Conservation (phyloP, 2,888 invertebrate species). For the Diaphora mendica region DNA sequence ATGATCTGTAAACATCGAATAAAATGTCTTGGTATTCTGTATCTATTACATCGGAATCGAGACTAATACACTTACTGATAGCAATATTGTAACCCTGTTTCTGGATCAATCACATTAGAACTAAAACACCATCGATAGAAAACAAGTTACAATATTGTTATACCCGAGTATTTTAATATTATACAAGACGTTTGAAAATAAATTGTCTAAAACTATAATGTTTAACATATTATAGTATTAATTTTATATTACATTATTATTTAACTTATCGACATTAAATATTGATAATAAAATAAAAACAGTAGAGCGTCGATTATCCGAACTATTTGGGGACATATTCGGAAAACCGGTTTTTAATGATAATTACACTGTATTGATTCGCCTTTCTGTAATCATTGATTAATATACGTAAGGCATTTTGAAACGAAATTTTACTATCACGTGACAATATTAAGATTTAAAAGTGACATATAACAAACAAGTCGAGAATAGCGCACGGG, state of each 20-base stretch:
- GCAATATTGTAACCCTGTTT: constrained; percentile 6
- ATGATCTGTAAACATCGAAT: background rate
- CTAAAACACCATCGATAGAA: background rate
- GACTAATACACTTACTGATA: background rate
- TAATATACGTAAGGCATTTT: no score
- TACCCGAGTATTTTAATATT: background rate
- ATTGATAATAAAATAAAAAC: background rate
- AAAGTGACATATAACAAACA: no score
- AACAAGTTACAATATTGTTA: constrained; percentile 6
- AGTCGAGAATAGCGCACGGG: no score
- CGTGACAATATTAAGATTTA: no score
- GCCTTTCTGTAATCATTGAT: no score
- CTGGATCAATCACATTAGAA: background rate
- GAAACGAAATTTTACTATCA: no score
- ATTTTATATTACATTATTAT: constrained; percentile 4
- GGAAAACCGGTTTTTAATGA: no score
- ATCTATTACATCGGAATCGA: background rate
- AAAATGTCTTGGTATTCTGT: background rate
- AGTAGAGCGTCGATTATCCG: no score
- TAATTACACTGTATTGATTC: no score
- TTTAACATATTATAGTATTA: background rate
- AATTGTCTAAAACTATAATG: background rate
- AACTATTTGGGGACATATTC: no score
- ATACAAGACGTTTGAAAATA: background rate
- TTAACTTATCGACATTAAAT: background rate